Evolutionary conservation across 1,140 invertebrate species (phyloP), one percentile per base, ranked within the genome.

Genomic region (Zaprionus africanus): DNA sequence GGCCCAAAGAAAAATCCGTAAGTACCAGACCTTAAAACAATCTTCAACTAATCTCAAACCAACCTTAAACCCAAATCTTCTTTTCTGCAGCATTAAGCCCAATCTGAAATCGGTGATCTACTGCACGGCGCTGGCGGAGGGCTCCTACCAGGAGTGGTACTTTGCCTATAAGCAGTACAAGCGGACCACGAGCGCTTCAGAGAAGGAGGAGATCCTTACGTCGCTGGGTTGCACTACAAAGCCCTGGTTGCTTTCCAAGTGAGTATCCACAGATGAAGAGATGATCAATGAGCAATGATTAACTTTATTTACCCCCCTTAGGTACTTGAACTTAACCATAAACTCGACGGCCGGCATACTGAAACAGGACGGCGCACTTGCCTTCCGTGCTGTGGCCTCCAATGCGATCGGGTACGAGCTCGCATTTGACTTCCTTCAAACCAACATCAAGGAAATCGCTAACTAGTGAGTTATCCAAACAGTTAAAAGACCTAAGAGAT

Each of bases 171-270:
- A 93, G 5, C 91, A 92, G 36, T 95, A 95, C 76, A 91, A 93
- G 53, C 75, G 90, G 0, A 93, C 94, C 0, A 92, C 94, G 38
- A 94, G 94, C 64, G 93, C 94, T 0, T 93, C 94, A 0, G 94
- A 95, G 63, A 94, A 95, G 92, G 93, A 94, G 13, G 93, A 95
- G n/a, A 94, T 95, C n/a, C 87, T 95, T 0, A 90, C 93, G 0
- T 93, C 95, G 2, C 92, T 95, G 1, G 94, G 94, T 2, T 95
- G 95, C 80, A 94, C 95, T 5, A 93, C 66, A 41, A 90, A 94
- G 41, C 70, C 83, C 4, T 76, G 82, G 31, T 82, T 92, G 2
- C 67, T 95, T 2, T 73, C 85, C 15, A 90, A 93, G 95, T 95
- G 88, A 93, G 93, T 82, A 11, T 0, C 0, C 15, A 17, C 1